These are phyloP conservation scores for Verasper variegatus DNA, from an alignment of 2,113 vertebrate genomes.

Conservation along the genomic window DNA sequence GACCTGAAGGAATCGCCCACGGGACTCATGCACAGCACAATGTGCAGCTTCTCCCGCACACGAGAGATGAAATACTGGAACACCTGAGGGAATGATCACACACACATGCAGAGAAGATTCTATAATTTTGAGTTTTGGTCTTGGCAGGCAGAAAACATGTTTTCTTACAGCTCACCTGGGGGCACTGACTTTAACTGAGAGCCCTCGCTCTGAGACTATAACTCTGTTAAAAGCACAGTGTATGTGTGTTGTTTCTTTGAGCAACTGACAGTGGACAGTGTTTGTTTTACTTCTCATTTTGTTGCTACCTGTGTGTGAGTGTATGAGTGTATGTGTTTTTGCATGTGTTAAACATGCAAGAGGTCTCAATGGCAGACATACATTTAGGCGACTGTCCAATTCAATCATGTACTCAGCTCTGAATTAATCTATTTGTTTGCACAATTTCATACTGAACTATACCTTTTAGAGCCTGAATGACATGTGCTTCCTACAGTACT, in stretches of 20 bases:
- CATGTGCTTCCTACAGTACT: background rate
- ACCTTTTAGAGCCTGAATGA: background rate
- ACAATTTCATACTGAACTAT: background rate
- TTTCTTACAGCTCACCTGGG: background rate
- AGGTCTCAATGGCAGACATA: background rate
- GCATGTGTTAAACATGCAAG: too few species aligned
- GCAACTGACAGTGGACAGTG: too few species aligned
- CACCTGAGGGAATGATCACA: conserved; percentile 68
- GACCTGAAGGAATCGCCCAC: conserved; percentile 87
- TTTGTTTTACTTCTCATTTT: too few species aligned
- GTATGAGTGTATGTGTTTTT: too few species aligned
- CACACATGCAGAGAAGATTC: background rate
- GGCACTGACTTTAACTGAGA: too few species aligned
- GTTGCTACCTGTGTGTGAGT: too few species aligned
- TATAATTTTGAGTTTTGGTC: background rate
- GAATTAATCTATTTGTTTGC: background rate
- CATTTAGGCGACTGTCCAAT: background rate
- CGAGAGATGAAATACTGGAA: conserved; percentile 88
- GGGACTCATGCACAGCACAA: conserved; percentile 88
- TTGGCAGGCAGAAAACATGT: conserved; percentile 2
- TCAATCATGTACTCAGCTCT: background rate
- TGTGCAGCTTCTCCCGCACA: conserved; percentile 88
- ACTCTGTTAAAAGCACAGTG: background rate
- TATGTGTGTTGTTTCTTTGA: too few species aligned
- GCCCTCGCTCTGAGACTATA: too few species aligned